phyloP scores from a whole-genome alignment of 2,113 vertebrate species.

The Drymodes brunneopygia region DNA sequence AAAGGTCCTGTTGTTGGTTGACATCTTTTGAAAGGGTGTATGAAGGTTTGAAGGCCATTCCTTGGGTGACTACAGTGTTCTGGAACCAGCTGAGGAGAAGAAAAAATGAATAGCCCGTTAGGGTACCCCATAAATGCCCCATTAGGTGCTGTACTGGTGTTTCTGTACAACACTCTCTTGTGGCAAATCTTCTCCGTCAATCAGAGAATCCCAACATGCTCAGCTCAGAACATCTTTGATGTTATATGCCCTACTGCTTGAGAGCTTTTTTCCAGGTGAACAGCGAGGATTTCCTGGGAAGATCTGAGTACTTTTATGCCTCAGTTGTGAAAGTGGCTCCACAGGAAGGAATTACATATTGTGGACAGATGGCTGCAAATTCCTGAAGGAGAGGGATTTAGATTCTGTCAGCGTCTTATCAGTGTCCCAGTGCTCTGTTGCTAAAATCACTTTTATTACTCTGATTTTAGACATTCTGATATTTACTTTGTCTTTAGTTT shows the following conservation, averaged over 20 bases:
- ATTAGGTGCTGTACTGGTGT: fast-evolving
- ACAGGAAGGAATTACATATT: background rate
- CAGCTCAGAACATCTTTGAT: background rate
- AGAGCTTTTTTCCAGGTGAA: background rate
- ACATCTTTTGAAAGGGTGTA: background rate
- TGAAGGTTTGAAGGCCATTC: background rate
- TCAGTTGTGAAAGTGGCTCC: background rate
- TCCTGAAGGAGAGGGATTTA: background rate
- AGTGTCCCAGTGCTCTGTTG: background rate
- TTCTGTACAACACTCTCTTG: background rate
- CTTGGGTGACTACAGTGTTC: background rate
- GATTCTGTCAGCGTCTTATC: background rate
- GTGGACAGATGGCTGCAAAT: background rate
- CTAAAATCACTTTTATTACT: background rate
- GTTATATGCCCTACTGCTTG: background rate
- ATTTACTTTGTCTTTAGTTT: background rate
- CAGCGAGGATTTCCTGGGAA: fast-evolving
- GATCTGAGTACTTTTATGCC: background rate
- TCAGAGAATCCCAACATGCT: background rate
- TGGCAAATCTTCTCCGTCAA: too few species aligned
- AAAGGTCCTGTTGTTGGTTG: background rate
- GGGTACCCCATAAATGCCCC: background rate
- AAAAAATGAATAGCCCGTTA: background rate
- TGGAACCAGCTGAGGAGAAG: background rate
- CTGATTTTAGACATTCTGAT: background rate